phyloP scores from a whole-genome alignment of 2,888 invertebrate genomes.

The Sinopyrophorus schimmeli region DNA sequence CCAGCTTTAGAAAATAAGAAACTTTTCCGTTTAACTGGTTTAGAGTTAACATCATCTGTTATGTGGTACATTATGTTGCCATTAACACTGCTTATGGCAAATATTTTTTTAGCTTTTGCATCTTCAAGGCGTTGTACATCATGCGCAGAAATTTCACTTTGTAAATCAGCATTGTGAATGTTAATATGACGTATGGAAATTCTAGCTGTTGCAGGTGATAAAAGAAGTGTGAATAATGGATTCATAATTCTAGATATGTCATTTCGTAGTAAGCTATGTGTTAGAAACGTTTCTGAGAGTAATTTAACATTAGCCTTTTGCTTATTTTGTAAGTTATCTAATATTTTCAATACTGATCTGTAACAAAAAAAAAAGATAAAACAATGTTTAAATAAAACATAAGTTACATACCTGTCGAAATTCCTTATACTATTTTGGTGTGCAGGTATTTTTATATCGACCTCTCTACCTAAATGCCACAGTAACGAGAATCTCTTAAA shows the following conservation, averaged over 20 bases:
- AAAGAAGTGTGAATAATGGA: conserved; percentile 72
- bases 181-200: conserved; percentile 77
- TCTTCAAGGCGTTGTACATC: conserved; percentile 47
- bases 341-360: conserved; percentile 72
- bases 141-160: conserved; percentile 45
- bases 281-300: conserved; percentile 75
- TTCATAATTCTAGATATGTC: conserved; percentile 79
- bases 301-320: conserved; percentile 63
- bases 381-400: conserved; percentile 9
- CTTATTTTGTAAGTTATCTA: conserved; percentile 67
- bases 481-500: conserved; percentile 68
- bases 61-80: conserved; percentile 74
- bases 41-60: conserved; percentile 52
- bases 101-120: conserved; percentile 63
- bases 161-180: conserved; percentile 59
- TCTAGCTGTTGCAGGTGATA: conserved; percentile 79
- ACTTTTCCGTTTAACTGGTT: conserved; percentile 52
- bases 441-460: conserved; percentile 58
- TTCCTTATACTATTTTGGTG: conserved; percentile 56
- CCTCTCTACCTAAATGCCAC: conserved; percentile 78
- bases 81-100: conserved; percentile 80
- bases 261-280: conserved; percentile 71
- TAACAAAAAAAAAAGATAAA: conserved; percentile 40
- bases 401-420: conserved; percentile 62
- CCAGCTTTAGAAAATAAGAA: conserved; percentile 51